These are phyloP conservation scores for Lottia scabra DNA, from an alignment of 2,888 invertebrate genomes.

Conservation along the genomic window DNA sequence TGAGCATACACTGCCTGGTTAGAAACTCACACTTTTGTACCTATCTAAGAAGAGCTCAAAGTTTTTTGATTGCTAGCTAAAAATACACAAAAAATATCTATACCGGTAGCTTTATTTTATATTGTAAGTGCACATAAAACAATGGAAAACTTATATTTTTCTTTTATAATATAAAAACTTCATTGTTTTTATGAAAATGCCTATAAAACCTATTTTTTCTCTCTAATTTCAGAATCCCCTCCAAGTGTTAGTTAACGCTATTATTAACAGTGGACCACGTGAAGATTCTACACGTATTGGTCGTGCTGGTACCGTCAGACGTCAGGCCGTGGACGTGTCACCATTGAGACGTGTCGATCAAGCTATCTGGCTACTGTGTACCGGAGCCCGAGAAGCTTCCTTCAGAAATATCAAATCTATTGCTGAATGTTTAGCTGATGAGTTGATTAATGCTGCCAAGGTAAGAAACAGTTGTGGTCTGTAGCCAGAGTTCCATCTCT, in stretches of 20 bases:
- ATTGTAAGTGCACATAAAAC: no score
- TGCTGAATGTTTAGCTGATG: conserved; percentile 99
- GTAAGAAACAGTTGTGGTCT: conserved; percentile 69
- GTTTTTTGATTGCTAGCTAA: no score
- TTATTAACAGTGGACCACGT: conserved; percentile 98
- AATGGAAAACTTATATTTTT: no score
- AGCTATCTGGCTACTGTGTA: conserved; percentile 98
- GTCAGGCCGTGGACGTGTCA: conserved; percentile 99
- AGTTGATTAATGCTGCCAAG: conserved; percentile 99
- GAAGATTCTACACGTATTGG: conserved; percentile 99
- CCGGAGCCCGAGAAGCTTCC: conserved; percentile 98
- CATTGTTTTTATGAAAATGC: neutral
- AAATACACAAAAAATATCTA: no score
- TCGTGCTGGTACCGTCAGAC: conserved; percentile 99
- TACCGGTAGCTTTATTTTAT: no score
- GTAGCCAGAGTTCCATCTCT: no score
- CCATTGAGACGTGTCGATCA: conserved; percentile 98
- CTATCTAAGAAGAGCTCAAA: no score
- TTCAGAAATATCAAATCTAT: conserved; percentile 99
- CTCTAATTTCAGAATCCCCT: conserved; percentile 73
- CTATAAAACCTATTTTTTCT: neutral
- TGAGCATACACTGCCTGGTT: no score
- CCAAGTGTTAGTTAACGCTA: conserved; percentile 92
- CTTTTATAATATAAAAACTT: no score
- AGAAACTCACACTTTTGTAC: no score